Evolutionary conservation across 2,113 vertebrate genomes (phyloP), one percentile per base, ranked within the genome.

Genomic region (Mystacornis crossleyi): DNA sequence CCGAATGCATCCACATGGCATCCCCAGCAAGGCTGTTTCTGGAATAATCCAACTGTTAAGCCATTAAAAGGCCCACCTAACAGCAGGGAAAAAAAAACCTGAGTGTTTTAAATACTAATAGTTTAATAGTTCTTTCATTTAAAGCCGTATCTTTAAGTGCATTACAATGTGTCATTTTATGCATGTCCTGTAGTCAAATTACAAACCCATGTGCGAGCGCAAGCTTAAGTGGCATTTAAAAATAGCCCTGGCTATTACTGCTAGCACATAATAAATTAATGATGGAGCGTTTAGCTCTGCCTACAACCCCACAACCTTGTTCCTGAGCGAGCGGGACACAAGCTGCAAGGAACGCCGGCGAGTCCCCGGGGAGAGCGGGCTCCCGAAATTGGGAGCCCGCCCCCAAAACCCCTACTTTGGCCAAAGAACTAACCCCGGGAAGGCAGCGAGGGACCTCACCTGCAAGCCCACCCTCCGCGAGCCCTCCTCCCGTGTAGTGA

Each of bases 201-300:
- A 93, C 90, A 90, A 93, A 79, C 75, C 75, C 31, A 5, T 3
- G 51, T 71, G 80, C 2, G 64, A 95, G 83, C 5, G 0, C 2
- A 0, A 95, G 95, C 75, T 94, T 92, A 94, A 96, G 92, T 75
- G 93, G 92, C 94, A 81, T 94, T 95, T 96, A 94, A 96, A 96
- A 96, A 96, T 86, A 97, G 92, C 82, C 93, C 69, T 79, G 1
- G 4, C 90, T 92, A 77, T 93, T 96, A 93, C 61, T 53, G 93
- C 93, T 89, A 86, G 92, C 80, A 82, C 88, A 38, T 75, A 81
- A 95, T 92, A 95, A 96, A 94, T 95, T 92, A 96, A 95, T 60
- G 89, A 92, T 61, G 62, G 86, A 95, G 90, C 72, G 20, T 91
- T 96, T 90, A 96, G 94, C 82, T 94, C 69, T 94, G 88, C 93